Conservation (phyloP, 2,113 vertebrate species). For the Etia nguti region DNA sequence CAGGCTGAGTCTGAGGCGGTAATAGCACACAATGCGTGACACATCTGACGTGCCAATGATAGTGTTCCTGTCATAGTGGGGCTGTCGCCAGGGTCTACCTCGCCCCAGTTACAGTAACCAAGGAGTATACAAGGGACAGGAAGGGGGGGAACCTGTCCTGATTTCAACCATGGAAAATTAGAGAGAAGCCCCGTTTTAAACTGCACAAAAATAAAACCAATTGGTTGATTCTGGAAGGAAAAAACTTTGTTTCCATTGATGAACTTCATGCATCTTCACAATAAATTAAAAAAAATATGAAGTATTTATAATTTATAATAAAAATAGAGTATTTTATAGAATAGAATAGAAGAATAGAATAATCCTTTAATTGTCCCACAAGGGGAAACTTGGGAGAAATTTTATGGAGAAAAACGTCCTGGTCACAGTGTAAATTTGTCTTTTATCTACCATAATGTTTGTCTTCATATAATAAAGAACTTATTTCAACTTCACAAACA, state of each 20-base stretch:
- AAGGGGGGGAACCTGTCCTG: background rate
- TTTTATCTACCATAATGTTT: background rate
- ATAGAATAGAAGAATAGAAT: too few species aligned
- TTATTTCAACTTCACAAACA: background rate
- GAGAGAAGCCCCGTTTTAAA: background rate
- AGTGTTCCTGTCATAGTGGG: slow-evolving; percentile 23
- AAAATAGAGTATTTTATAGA: background rate
- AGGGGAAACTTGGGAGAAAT: too few species aligned
- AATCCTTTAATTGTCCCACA: too few species aligned
- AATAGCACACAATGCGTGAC: slow-evolving; percentile 51
- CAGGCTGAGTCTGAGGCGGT: slow-evolving; percentile 43
- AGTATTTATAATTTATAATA: background rate
- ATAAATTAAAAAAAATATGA: background rate
- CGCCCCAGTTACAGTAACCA: background rate
- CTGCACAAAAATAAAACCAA: background rate
- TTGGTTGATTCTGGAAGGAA: background rate
- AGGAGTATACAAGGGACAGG: background rate
- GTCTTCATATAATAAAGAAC: background rate
- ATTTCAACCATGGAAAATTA: background rate
- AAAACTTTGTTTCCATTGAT: background rate
- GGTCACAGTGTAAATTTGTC: background rate
- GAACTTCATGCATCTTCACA: background rate
- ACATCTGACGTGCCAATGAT: slow-evolving; percentile 56
- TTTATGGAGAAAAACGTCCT: background rate
- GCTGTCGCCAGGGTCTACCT: background rate